A percentile compares a stretch with the other conserved stretches of the same genome.
phyloP scores from a whole-genome alignment of 2,888 invertebrate genomes.

The Agonopterix alstromeriana region DNA sequence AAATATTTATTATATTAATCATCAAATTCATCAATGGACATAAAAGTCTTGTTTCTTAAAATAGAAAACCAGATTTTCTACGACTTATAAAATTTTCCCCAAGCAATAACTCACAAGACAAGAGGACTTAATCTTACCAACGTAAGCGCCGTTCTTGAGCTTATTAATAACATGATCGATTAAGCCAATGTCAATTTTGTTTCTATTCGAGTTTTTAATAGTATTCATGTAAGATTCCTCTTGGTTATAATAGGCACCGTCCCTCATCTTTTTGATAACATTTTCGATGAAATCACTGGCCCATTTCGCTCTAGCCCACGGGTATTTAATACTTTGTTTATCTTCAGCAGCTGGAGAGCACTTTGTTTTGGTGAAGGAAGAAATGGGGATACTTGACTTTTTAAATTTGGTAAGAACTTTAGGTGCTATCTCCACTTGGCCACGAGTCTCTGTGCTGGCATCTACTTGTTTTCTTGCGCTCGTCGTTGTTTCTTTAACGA shows the following conservation, averaged over 20 bases:
- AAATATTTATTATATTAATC: slow-evolving; percentile 5
- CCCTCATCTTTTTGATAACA: slow-evolving; percentile 50
- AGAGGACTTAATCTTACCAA: too few species aligned
- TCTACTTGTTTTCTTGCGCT: slow-evolving; percentile 11
- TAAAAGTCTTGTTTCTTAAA: neutral
- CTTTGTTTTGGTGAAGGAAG: too few species aligned
- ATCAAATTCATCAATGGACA: slow-evolving; percentile 6
- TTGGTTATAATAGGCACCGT: slow-evolving; percentile 49
- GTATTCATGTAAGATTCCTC: neutral
- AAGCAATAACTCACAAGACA: neutral
- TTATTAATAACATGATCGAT: too few species aligned
- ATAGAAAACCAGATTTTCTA: neutral
- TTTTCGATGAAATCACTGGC: slow-evolving; percentile 60
- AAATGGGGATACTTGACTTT: too few species aligned
- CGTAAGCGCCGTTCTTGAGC: too few species aligned
- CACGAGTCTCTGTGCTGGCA: slow-evolving; percentile 13
- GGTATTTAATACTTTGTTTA: slow-evolving; percentile 6
- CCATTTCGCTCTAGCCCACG: slow-evolving; percentile 48
- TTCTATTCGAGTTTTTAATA: neutral
- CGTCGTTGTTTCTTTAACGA: neutral
- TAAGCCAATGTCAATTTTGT: neutral
- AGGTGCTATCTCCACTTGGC: too few species aligned
- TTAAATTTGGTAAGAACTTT: too few species aligned
- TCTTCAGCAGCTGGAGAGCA: too few species aligned
- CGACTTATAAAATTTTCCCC: neutral